A percentile compares a stretch with the other conserved stretches of the same genome.
Conservation (phyloP, 2,797 vertebrate genomes). For the Enoplosus armatus region DNA sequence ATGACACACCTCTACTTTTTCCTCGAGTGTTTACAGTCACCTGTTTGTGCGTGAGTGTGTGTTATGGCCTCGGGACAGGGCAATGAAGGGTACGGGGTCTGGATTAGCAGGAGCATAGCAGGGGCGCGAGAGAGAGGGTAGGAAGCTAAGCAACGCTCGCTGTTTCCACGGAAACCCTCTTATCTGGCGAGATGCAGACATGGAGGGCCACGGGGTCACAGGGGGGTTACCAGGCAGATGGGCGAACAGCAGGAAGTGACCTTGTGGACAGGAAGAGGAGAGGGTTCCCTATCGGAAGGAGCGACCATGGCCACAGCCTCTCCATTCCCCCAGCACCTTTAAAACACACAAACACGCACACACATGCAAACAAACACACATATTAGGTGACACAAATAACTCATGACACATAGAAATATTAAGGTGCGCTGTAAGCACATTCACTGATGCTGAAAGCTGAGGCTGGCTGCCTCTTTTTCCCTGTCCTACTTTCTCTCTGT, state of each 20-base stretch:
- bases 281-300: conserved; percentile 70
- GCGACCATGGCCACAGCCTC: conserved; percentile 35
- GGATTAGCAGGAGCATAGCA: conserved; percentile 71
- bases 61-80: conserved; percentile 50
- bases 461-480: conserved; percentile 58
- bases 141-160: conserved; percentile 56
- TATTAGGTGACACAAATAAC: conserved; percentile 79
- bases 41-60: conserved; percentile 43
- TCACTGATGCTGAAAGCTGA: conserved; percentile 72
- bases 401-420: conserved; percentile 77
- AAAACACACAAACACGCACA: conserved; percentile 25
- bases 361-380: conserved; percentile 51
- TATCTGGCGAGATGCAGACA: conserved; percentile 79
- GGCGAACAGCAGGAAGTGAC: conserved; percentile 87
- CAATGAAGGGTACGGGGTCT: conserved; percentile 56
- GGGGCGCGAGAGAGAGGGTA: conserved; percentile 52
- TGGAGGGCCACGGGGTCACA: conserved; percentile 76
- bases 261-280: conserved; percentile 85
- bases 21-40: conserved; percentile 27
- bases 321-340: conserved; percentile 33
- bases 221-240: conserved; percentile 89
- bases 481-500: conserved; percentile 74
- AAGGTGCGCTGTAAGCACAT: conserved; percentile 79
- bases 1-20: conserved; percentile 33
- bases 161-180: conserved; percentile 78